Evolutionary conservation across 2,888 invertebrate genomes (phyloP).

Genomic region (Fabriciana adippe): DNA sequence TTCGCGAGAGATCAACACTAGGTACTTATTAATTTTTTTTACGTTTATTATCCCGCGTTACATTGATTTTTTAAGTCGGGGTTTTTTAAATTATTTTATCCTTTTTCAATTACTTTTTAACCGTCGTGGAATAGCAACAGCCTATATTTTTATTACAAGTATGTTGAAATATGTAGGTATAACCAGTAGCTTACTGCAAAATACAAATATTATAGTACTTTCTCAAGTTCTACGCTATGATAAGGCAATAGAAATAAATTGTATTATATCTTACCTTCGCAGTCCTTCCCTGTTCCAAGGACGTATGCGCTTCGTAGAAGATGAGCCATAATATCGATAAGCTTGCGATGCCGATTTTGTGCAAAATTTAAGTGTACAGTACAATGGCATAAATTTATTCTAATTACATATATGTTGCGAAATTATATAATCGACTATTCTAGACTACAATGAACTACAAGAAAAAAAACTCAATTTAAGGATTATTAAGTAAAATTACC

Average conservation of each 20-base stretch:
- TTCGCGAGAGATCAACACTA: too few species aligned
- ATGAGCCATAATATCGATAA: conserved; percentile 62
- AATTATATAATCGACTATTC: conserved; percentile 37
- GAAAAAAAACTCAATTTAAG: conserved; percentile 36
- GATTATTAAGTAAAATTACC: conserved; percentile 55
- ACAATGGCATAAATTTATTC: conserved; percentile 48
- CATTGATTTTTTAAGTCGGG: too few species aligned
- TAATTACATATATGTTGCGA: conserved; percentile 53
- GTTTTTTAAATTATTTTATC: too few species aligned
- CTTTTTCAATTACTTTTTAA: too few species aligned
- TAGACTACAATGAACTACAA: conserved; percentile 43
- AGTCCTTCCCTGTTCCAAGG: conserved; percentile 67
- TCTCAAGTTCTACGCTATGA: not conserved
- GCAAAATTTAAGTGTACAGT: conserved; percentile 61
- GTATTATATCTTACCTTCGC: conserved; percentile 54
- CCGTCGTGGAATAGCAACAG: too few species aligned
- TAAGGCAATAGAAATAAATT: not conserved
- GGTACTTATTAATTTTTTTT: too few species aligned
- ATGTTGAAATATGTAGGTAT: not conserved
- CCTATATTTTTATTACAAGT: too few species aligned
- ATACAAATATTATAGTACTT: not conserved
- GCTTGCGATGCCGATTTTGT: conserved; percentile 72
- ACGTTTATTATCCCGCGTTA: too few species aligned
- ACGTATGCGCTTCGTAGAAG: conserved; percentile 70
- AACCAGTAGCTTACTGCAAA: not conserved